A percentile compares a stretch with the other conserved stretches of the same genome.
Conservation (phyloP, 1,140 invertebrate genomes). For the Drosophila bifasciata region DNA sequence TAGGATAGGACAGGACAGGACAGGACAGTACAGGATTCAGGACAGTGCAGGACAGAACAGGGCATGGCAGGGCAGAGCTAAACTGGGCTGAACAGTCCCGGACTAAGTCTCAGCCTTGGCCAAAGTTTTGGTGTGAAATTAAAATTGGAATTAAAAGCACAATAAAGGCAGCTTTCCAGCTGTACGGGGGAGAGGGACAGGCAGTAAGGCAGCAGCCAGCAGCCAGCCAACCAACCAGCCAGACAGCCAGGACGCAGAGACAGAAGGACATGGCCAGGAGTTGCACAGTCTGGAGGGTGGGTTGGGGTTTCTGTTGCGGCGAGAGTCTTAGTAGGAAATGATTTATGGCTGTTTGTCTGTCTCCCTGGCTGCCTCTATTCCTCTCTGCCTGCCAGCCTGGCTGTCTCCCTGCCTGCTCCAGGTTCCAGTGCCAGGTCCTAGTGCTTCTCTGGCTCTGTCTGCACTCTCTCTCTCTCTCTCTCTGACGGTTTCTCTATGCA, state of each 20-base stretch:
- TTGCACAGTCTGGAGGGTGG: too few species aligned
- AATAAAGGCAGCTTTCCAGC: constrained; percentile 22
- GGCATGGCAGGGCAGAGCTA: too few species aligned
- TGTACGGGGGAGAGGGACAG: background rate
- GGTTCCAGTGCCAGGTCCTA: too few species aligned
- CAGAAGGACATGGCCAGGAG: too few species aligned
- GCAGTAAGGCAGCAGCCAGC: background rate
- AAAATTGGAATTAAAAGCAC: constrained; percentile 75
- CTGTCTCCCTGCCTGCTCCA: background rate
- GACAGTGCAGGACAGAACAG: too few species aligned
- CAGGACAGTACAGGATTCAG: too few species aligned
- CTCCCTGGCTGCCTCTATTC: background rate
- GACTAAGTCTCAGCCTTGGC: constrained; percentile 8
- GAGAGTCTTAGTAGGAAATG: constrained; percentile 55
- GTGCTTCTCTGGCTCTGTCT: too few species aligned
- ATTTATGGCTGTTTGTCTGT: constrained; percentile 45
- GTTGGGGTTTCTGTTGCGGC: background rate
- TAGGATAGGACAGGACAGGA: too few species aligned
- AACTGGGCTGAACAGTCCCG: background rate
- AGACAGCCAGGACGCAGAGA: background rate
- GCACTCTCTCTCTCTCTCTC: constrained; percentile 4
- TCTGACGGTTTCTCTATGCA: constrained; percentile 31
- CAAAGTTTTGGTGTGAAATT: constrained; percentile 78
- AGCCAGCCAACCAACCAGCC: background rate
- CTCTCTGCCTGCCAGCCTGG: background rate